These are phyloP conservation scores for Habropoda laboriosa DNA, from an alignment of 1,140 invertebrate genomes.

Conservation along the genomic window DNA sequence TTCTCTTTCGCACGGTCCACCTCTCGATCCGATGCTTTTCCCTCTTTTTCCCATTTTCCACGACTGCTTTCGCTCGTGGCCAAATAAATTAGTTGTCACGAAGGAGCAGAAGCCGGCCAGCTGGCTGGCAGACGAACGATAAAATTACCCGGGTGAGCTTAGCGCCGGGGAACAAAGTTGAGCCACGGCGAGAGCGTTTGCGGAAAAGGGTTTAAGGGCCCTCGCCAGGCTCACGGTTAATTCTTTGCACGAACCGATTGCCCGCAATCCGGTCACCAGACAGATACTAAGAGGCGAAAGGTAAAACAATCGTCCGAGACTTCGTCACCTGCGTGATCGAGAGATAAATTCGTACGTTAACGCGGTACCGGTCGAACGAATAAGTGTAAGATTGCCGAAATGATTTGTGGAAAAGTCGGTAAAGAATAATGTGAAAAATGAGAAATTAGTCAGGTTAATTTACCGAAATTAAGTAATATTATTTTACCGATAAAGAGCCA, in stretches of 20 bases:
- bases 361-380: no score
- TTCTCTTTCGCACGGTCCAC: slow-evolving; percentile 2
- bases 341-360: no score
- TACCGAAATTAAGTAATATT: no score
- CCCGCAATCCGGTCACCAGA: slow-evolving; percentile 37
- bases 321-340: no score
- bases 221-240: slow-evolving; percentile 41
- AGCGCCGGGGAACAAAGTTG: slow-evolving; percentile 57
- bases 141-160: slow-evolving; percentile 66
- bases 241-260: slow-evolving; percentile 41
- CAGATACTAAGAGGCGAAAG: slow-evolving; percentile 19
- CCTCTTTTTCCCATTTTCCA: neutral
- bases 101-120: slow-evolving; percentile 58
- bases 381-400: no score
- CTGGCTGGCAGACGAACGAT: slow-evolving; percentile 62
- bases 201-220: slow-evolving; percentile 51
- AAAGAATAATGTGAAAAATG: no score
- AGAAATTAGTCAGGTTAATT: no score
- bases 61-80: slow-evolving; percentile 27
- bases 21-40: neutral
- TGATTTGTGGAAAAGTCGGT: no score
- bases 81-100: slow-evolving; percentile 72
- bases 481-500: no score
- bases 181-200: slow-evolving; percentile 47
- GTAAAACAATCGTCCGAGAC: no score